These are phyloP conservation scores for Nephotettix cincticeps DNA, from an alignment of 1,140 invertebrate genomes.

Conservation along the genomic window DNA sequence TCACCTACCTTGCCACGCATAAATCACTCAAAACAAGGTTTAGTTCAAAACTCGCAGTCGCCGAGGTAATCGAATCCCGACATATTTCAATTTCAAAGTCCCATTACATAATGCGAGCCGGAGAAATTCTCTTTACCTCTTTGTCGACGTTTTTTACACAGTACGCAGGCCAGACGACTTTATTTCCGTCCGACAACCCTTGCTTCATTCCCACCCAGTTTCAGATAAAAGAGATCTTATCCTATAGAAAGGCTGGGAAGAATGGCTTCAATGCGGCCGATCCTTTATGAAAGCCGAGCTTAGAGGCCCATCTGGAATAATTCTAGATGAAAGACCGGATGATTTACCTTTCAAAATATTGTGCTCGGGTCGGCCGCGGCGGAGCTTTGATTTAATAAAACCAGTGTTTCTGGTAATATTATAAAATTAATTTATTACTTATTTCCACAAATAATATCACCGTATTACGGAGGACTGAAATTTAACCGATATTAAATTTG, in stretches of 20 bases:
- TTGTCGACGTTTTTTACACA: neutral
- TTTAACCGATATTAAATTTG: too few species aligned
- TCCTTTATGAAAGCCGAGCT: constrained; percentile 2
- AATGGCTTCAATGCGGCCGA: constrained; percentile 3
- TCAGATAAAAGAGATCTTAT: constrained; percentile 13
- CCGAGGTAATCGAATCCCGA: neutral
- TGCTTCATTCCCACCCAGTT: constrained; percentile 8
- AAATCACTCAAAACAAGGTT: constrained; percentile 3
- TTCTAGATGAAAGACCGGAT: neutral
- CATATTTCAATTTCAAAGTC: constrained; percentile 16
- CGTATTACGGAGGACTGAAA: too few species aligned
- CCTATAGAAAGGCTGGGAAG: neutral
- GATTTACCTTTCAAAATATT: constrained; percentile 21
- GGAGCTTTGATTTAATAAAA: too few species aligned
- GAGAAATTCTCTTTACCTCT: neutral
- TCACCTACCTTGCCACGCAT: neutral
- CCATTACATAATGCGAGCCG: too few species aligned
- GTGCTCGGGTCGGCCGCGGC: neutral
- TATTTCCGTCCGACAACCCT: neutral
- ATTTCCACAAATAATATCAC: too few species aligned
- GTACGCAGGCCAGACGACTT: constrained; percentile 12
- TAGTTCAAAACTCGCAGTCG: neutral
- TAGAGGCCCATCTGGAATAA: neutral
- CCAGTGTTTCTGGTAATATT: too few species aligned
- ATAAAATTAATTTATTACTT: too few species aligned